These are phyloP conservation scores for Panulirus ornatus DNA, from an alignment of 1,140 invertebrate genomes.

Conservation along the genomic window DNA sequence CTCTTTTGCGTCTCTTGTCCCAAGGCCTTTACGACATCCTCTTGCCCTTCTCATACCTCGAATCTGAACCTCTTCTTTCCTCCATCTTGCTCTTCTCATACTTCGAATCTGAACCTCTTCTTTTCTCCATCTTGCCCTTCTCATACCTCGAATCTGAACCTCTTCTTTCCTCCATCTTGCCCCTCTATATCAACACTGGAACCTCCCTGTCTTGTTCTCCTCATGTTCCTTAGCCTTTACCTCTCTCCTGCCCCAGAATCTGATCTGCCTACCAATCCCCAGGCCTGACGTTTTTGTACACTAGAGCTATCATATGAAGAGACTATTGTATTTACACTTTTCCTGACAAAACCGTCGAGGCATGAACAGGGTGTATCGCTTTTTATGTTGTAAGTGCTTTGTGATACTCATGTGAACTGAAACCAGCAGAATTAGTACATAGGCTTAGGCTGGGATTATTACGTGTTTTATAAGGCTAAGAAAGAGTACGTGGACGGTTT, in stretches of 20 bases:
- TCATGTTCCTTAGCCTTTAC: neutral
- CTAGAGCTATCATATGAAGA: too few relatives aligned
- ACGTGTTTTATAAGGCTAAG: slow-evolving; percentile 12
- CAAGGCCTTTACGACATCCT: neutral
- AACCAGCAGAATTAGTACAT: slow-evolving; percentile 23
- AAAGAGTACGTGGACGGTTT: neutral
- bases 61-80: neutral
- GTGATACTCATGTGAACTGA: slow-evolving; percentile 7
- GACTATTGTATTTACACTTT: slow-evolving; percentile 36
- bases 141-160: neutral
- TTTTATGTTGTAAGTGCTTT: slow-evolving; percentile 56
- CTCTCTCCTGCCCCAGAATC: neutral
- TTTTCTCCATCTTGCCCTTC: neutral
- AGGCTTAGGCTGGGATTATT: slow-evolving; percentile 49
- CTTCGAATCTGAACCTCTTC: neutral
- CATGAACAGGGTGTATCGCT: slow-evolving; percentile 56
- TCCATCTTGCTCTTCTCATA: neutral
- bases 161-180: neutral
- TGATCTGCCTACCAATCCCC: too few relatives aligned
- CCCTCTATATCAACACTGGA: neutral
- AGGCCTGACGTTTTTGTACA: too few relatives aligned
- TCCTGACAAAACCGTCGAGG: slow-evolving; percentile 43
- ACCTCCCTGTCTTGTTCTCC: neutral
- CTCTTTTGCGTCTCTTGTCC: neutral
- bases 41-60: neutral